phyloP scores from a whole-genome alignment of 2,113 vertebrate species.

The Nibea albiflora region DNA sequence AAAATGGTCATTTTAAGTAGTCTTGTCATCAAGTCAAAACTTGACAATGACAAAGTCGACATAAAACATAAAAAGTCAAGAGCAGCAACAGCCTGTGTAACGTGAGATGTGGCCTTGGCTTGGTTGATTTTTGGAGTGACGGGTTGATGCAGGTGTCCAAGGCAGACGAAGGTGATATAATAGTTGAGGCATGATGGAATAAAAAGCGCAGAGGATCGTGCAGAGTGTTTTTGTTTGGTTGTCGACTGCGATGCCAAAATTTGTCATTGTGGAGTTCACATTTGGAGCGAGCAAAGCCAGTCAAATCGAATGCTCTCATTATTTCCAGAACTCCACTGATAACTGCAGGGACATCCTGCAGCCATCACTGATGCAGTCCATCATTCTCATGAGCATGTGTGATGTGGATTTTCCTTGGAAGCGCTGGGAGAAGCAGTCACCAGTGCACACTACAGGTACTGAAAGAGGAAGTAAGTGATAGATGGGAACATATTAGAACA shows the following conservation, averaged over 20 bases:
- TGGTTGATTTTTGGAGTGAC: neutral
- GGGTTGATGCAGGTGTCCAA: neutral
- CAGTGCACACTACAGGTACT: neutral
- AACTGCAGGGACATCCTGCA: neutral
- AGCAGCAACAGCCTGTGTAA: neutral
- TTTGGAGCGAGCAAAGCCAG: neutral
- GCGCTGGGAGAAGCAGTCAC: neutral
- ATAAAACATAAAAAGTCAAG: neutral
- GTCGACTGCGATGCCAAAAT: neutral
- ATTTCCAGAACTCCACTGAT: neutral
- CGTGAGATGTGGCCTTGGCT: neutral
- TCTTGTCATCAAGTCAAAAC: neutral
- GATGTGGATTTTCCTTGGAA: neutral
- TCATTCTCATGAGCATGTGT: neutral
- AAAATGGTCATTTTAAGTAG: neutral
- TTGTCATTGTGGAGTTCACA: neutral
- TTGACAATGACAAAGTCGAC: neutral
- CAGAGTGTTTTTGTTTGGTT: neutral
- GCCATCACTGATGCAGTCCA: neutral
- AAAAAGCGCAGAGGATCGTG: neutral
- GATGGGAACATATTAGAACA: neutral
- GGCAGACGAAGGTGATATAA: slow-evolving; percentile 8
- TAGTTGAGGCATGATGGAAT: slow-evolving; percentile 2
- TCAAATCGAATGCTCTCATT: neutral
- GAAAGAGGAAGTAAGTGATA: neutral